Evolutionary conservation across 2,113 vertebrate species (phyloP), one percentile per base, ranked within the genome.

Genomic region (Cyprinodon brontotheroides): DNA sequence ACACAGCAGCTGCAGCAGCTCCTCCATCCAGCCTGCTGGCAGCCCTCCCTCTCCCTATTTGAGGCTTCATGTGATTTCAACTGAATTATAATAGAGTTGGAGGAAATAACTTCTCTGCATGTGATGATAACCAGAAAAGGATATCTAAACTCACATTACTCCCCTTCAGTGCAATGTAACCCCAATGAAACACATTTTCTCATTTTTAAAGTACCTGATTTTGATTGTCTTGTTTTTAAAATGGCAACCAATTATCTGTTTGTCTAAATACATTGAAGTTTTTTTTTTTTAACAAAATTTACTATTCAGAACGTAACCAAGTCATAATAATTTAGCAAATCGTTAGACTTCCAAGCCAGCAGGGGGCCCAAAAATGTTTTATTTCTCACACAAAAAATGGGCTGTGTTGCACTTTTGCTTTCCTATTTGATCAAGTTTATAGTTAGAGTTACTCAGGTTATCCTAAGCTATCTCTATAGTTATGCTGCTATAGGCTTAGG

Each of bases 21-120:
- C 50, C 20, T 57, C 45, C 48, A 13, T 22, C 60, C 22, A 47
- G 10, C 65, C 64, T 70, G 71, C 75, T 68, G 50, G 38, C 38
- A 22, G 9, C 3, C 53, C 57, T 53, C 61, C 12, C 64, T 72
- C 47, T 47, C 53, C 14, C 64, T 72, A 57, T 70, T 50, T 37
- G 29, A 72, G 29, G 71, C 80, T 81, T 81, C 45, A 76, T 83
- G 84, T 78, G 76, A 87, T 89, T 84, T 85, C 72, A 60, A 80
- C 61, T 75, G 72, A 78, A 77, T 79, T 57, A 14, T 73, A 72
- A 82, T 80, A 84, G 77, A 81, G 70, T 70, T 82, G 68, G 13
- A 57, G 50, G 57, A 65, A 75, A 80, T 68, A 76, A 72, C 69
- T 38, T 68, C 36, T 87, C 66, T 70, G 38, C 38, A 57, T 41